Conservation (phyloP, 2,113 vertebrate genomes). For the Sphyrna mokarran region DNA sequence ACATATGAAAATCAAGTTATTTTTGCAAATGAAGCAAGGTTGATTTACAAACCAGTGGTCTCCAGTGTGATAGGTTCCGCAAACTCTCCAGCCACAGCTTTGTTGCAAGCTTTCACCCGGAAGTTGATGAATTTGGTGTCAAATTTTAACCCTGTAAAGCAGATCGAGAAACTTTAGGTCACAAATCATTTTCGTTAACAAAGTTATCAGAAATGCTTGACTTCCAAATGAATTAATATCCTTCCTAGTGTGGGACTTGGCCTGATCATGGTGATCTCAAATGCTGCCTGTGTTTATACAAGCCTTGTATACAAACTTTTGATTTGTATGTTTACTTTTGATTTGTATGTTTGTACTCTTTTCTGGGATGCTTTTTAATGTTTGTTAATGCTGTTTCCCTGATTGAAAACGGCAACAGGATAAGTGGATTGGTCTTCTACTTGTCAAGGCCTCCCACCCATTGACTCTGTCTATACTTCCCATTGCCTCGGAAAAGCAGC, state of each 20-base stretch:
- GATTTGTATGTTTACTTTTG: neutral
- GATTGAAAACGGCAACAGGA: neutral
- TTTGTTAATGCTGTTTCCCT: neutral
- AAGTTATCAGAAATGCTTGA: neutral
- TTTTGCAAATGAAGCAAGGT: neutral
- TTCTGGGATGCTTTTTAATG: neutral
- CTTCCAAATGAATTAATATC: neutral
- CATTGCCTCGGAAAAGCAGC: no score
- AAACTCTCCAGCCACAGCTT: slow-evolving; percentile 89
- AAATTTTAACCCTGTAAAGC: slow-evolving; percentile 66
- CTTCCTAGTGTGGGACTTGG: neutral
- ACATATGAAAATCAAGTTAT: neutral
- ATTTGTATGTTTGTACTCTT: neutral
- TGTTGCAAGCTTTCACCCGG: slow-evolving; percentile 86
- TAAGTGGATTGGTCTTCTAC: neutral
- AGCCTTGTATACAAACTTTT: no score
- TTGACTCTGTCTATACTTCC: neutral
- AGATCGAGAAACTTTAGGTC: neutral
- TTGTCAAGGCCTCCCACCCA: no score
- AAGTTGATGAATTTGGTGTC: slow-evolving; percentile 90
- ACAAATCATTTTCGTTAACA: neutral
- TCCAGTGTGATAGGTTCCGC: slow-evolving; percentile 81
- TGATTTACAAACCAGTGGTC: slow-evolving; percentile 67
- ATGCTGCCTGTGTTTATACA: neutral
- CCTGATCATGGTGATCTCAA: neutral